phyloP scores from a whole-genome alignment of 1,140 invertebrate species.

The Eufriesea mexicana region DNA sequence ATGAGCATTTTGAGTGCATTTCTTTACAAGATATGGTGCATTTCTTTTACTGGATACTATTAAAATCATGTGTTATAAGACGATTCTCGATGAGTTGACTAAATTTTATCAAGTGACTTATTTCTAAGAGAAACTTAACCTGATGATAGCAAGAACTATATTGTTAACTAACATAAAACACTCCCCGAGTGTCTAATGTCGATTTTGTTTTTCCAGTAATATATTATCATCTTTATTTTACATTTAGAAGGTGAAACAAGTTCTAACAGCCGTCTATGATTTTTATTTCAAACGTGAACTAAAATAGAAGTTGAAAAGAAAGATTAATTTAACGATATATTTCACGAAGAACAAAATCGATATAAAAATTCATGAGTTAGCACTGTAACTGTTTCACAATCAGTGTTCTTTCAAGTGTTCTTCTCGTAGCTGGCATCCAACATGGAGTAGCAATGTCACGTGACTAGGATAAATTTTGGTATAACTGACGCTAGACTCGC shows the following conservation, averaged over 20 bases:
- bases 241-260: background rate
- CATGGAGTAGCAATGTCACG: constrained; percentile 8
- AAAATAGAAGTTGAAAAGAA: background rate
- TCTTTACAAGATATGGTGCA: background rate
- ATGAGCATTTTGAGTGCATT: background rate
- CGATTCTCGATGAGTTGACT: background rate
- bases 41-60: background rate
- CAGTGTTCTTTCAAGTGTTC: constrained; percentile 49
- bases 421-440: constrained; percentile 45
- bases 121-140: background rate
- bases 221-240: background rate
- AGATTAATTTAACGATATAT: background rate
- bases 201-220: background rate
- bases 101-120: background rate
- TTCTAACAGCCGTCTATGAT: background rate
- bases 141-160: background rate
- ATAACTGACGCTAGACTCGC: constrained; percentile 2
- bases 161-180: background rate
- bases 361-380: background rate
- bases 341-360: background rate
- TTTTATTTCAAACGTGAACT: background rate
- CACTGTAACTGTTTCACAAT: background rate
- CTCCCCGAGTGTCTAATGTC: background rate
- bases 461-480: constrained; percentile 23
- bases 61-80: background rate